Evolutionary conservation across 2,888 invertebrate species (phyloP), one percentile per base, ranked within the genome.

Genomic region (Athalia cordata): DNA sequence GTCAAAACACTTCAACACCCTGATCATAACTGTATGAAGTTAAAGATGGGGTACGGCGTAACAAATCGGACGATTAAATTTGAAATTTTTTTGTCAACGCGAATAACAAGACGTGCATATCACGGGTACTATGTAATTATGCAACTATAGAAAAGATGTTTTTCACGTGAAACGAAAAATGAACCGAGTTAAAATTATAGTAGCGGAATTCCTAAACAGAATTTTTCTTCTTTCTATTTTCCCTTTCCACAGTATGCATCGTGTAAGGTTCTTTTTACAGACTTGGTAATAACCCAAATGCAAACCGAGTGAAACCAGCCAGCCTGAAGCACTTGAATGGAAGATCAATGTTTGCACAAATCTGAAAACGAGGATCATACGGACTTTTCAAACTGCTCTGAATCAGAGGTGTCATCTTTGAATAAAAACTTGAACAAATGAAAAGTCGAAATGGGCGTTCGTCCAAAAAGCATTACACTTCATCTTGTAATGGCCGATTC

Each of bases 261-360:
- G 3, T 66, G 64, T 64, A 43, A 64, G 5, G 43, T 49, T 74
- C 61, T 8, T 55, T 49, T 59, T 29, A 62, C 45, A 49, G 49
- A 50, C 43, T 74, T 49, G 49, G 13, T 62, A 61, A 74, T 62
- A 74, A 66, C 47, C 66, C 66, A 66, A 49, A 52, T 52, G 76
- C 62, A 65, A 76, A 52, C 52, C 45, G 11, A 9, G 9, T 64
- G 29, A 15, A 43, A 45, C 45, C 64, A 55, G 50, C 57, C 65
- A 45, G 50, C 11, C 11, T 50, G 43, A 8, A 29, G 43, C 57
- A 49, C 55, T 55, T 55, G 50, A 76, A 49, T 29, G 64, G 8
- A 76, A 65, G 52, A 49, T 43, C 62, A 76, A 50, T 76, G 64
- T 64, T 76, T 76, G 76, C 76, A 50, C 8, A 43, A 65, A 64